These are phyloP conservation scores for Lordiphosa fenestrarum DNA, from an alignment of 2,888 invertebrate species.

Conservation along the genomic window DNA sequence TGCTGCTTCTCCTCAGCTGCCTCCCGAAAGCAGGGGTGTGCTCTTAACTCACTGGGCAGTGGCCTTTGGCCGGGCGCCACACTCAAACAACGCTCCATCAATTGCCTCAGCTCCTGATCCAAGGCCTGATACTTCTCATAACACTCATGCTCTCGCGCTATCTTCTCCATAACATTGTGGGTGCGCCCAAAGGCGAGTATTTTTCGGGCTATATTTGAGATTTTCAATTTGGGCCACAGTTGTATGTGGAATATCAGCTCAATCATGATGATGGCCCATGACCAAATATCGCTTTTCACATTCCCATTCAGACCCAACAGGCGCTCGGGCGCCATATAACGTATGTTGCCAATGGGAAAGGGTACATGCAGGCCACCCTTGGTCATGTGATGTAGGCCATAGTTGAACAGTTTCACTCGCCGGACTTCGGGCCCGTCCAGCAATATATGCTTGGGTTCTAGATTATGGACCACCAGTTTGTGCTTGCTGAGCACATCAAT, in stretches of 20 bases:
- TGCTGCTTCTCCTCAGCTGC: neutral
- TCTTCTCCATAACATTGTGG: constrained; percentile 83
- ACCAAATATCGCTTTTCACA: constrained; percentile 95
- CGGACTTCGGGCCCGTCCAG: constrained; percentile 84
- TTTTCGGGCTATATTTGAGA: constrained; percentile 87
- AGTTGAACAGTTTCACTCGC: constrained; percentile 91
- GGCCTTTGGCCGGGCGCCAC: constrained; percentile 85
- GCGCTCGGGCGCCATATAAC: constrained; percentile 91
- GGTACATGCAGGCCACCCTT: constrained; percentile 91
- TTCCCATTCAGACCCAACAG: constrained; percentile 85
- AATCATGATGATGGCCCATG: constrained; percentile 92
- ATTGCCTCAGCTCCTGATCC: constrained; percentile 75
- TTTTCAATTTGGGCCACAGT: constrained; percentile 88
- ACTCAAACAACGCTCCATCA: constrained; percentile 87
- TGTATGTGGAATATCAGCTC: constrained; percentile 87
- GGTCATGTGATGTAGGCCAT: constrained; percentile 96
- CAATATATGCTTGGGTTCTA: constrained; percentile 91
- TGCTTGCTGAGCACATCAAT: constrained; percentile 87
- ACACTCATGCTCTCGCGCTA: constrained; percentile 89
- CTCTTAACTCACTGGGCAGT: constrained; percentile 83
- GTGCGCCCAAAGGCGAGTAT: constrained; percentile 83
- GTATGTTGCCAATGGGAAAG: constrained; percentile 91
- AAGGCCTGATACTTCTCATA: constrained; percentile 72
- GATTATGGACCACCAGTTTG: constrained; percentile 88
- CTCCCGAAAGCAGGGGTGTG: constrained; percentile 81